Base-by-base conservation (phyloP, 92 coral and sea anemone species). In the Siderastrea radians region DNA sequence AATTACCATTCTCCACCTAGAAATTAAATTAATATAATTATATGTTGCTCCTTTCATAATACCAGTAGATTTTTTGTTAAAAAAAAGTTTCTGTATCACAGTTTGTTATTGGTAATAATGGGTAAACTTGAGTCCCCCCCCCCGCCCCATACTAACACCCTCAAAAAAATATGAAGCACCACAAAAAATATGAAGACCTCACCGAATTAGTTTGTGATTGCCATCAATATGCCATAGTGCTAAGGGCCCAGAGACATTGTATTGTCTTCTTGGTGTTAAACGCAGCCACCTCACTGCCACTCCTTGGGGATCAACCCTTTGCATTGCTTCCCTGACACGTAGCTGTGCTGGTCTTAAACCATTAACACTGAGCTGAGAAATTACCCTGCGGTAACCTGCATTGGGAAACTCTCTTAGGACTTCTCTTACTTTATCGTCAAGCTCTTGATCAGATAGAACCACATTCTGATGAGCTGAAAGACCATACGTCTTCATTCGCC, bases 181-280 rank as follows among this genome's bases (percentile, higher is more conserved):
- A 68, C 55, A 63, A 85, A 38, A 57, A 19, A 55, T 54, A 75
- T 75, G 80, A 75, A 75, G 80, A 66, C 68, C 71, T 88, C 72
- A 92, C 95, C 93, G 68, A 52, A 92, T 89, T 4, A 92, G 80
- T 81, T 92, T 92, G 72, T 92, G 95, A 49, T 92, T 87, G 16
- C 94, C 88, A 75, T 86, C 94, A 79, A 91, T 83, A 84, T 88
- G 95, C 95, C 95, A 92, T 79, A 92, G 75, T 81, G 90, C 82
- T 61, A 92, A 79, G 72, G 95, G 91, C 61, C 95, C 95, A n/a
- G 84, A 60, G 15, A 89, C 95, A 78, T 83, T 74, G 79, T 89
- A 92, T 72, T 74, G 84, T 57, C 85, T 69, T 60, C 93, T 88
- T 80, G 92, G 95, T 12, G 95, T 92, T 68, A 88, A 71, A 19